Percentiles rank a stretch among this genome's conserved stretches.
Evolutionary conservation across 2,888 invertebrate species (phyloP).

Genomic region (Drosophila mettleri): DNA sequence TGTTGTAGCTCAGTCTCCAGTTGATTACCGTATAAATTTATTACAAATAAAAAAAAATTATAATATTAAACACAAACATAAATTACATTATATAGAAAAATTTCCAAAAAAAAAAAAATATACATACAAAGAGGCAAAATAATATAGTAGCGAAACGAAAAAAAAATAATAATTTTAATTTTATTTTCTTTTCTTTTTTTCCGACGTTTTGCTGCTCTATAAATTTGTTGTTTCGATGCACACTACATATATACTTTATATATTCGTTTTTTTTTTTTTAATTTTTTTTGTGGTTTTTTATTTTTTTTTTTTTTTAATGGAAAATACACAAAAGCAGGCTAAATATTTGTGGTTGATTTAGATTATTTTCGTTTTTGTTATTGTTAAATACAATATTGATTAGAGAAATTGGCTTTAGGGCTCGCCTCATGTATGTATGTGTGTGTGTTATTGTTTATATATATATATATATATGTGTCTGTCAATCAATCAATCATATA

Average conservation of each 20-base stretch:
- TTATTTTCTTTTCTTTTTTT: not conserved
- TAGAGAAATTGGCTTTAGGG: slow-evolving; percentile 30
- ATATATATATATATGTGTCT: slow-evolving; percentile 17
- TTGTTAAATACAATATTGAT: slow-evolving; percentile 31
- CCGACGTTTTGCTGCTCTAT: slow-evolving; percentile 31
- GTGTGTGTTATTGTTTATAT: slow-evolving; percentile 20
- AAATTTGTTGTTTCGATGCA: slow-evolving; percentile 44
- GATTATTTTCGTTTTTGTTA: slow-evolving; percentile 4
- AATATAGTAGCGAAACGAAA: slow-evolving; percentile 7
- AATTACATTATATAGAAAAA: slow-evolving; percentile 48
- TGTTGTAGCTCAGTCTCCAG: slow-evolving; percentile 85
- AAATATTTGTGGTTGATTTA: slow-evolving; percentile 1
- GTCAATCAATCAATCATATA: slow-evolving; percentile 10
- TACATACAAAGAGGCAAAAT: slow-evolving; percentile 16
- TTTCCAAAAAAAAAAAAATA: slow-evolving; percentile 36
- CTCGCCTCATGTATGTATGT: slow-evolving; percentile 26
- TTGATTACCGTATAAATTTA: slow-evolving; percentile 81
- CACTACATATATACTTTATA: slow-evolving; percentile 18
- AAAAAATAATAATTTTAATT: not conserved
- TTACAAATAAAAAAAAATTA: slow-evolving; percentile 58
- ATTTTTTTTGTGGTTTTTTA: not conserved
- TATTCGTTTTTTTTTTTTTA: not conserved
- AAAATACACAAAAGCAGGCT: slow-evolving; percentile 24
- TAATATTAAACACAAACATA: slow-evolving; percentile 41
- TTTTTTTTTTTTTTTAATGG: slow-evolving; percentile 9